Evolutionary conservation across 2,888 invertebrate species (phyloP), one percentile per base, ranked within the genome.

Genomic region (Pantelozetes paolii): DNA sequence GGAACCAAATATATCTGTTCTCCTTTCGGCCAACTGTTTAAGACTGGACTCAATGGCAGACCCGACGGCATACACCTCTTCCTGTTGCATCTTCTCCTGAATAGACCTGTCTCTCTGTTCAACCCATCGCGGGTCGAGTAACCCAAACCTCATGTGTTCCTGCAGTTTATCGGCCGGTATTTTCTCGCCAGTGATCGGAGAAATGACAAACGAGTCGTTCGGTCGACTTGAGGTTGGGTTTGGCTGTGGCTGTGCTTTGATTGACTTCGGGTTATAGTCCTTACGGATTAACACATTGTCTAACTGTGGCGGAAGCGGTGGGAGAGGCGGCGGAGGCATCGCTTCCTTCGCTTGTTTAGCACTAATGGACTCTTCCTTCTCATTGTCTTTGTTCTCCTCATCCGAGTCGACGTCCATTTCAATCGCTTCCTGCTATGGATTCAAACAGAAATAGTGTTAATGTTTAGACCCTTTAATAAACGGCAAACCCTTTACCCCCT

Each of bases 1-100:
- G 76, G 94, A 92, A 84, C 99, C 99, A 85, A 99, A 99, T 84
- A 99, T 99, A 86, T 99, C 99, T 0, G 99, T 98, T 89, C 99
- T 94, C 78, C 99, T 88, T 82, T 99, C 98, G 0, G 99, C 99
- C 80, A 99, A 85, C 81, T 93, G 90, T 82, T 95, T 95, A 81
- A 99, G 88, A 81, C 92, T 94, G 54, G 92, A 92, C 81, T 96
- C 95, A 80, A 99, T 96, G n/a, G 95, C 93, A 32, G 92, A 88
- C 71, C 91, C 89, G 71, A 87, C 87, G 0, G 89, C 89, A 79
- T 88, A 90, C 0, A 91, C 90, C 2, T 89, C 91, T 80, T 94
- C 93, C 80, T 96, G 92, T 78, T 94, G 94, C 78, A 91, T 87
- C 82, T 94, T 92, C 80, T 98, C 97, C 62, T 91, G 89, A n/a